Conservation (phyloP, 2,113 vertebrate genomes). For the Rhinoptilus africanus region DNA sequence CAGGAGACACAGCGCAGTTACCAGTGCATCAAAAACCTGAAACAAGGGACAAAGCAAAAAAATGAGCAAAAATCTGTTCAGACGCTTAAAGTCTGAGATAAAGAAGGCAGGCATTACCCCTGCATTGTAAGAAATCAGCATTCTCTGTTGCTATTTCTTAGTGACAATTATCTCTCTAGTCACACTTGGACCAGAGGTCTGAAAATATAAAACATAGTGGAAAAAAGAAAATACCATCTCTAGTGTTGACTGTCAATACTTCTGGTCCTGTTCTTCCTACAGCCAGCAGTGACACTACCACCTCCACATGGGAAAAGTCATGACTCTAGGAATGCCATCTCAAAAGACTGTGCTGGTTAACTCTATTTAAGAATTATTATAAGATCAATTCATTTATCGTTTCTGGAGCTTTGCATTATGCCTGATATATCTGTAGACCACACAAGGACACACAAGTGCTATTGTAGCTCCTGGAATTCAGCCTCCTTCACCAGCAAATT, state of each 20-base stretch:
- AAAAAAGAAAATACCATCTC: not conserved
- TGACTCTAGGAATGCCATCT: not conserved
- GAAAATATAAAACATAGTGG: not conserved
- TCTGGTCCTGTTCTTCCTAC: not conserved
- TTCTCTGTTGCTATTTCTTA: not conserved
- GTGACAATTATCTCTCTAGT: not conserved
- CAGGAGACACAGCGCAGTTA: not conserved
- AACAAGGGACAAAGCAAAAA: not conserved
- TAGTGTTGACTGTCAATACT: rapidly evolving
- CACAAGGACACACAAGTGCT: not conserved
- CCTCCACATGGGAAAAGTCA: not conserved
- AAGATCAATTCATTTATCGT: rapidly evolving
- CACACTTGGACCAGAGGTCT: not conserved
- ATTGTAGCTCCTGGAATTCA: not conserved
- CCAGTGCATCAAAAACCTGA: not conserved
- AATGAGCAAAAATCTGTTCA: not conserved
- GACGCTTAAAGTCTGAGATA: not conserved
- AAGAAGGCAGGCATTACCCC: not conserved
- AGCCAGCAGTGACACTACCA: not conserved
- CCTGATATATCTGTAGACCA: not conserved
- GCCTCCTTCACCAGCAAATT: not conserved
- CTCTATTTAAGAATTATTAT: not conserved
- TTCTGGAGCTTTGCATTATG: not conserved
- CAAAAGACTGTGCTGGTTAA: not conserved
- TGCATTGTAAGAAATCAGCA: not conserved